Evolutionary conservation across 2,797 vertebrate genomes (phyloP).

Genomic region (Carapus acus): DNA sequence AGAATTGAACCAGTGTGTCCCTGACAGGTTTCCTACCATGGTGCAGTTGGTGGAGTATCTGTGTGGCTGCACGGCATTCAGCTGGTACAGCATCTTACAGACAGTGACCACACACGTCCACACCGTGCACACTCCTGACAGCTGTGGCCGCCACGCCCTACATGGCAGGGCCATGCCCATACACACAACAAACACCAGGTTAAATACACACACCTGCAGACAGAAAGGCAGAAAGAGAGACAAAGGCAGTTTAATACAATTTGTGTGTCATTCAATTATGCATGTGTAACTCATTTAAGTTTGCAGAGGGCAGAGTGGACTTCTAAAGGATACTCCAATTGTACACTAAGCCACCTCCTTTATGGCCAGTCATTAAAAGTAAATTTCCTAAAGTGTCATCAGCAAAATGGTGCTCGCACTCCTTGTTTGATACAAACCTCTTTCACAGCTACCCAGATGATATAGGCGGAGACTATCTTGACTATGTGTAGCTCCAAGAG

Average conservation of each 20-base stretch:
- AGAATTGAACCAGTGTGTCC: not conserved
- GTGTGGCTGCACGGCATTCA: constrained; percentile 80
- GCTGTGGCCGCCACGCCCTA: constrained; percentile 80
- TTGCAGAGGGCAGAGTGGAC: too few species aligned
- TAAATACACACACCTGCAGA: constrained; percentile 87
- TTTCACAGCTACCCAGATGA: constrained; percentile 91
- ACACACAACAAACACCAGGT: constrained; percentile 87
- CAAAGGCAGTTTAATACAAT: not conserved
- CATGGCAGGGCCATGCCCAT: constrained; percentile 89
- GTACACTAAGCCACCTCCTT: too few species aligned
- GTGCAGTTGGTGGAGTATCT: constrained; percentile 83
- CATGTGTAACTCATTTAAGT: too few species aligned
- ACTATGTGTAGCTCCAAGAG: constrained; percentile 89
- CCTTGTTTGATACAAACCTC: constrained; percentile 76
- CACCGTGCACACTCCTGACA: constrained; percentile 86
- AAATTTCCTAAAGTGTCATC: too few species aligned
- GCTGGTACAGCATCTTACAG: constrained; percentile 97
- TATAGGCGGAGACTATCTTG: constrained; percentile 90
- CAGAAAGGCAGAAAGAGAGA: constrained; percentile 2
- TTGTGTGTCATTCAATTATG: too few species aligned
- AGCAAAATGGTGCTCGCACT: too few species aligned
- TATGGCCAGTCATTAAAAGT: too few species aligned
- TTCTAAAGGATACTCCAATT: too few species aligned
- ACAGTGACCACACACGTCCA: constrained; percentile 93
- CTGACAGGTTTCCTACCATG: constrained; percentile 64